Evolutionary conservation across 2,888 invertebrate genomes (phyloP), one percentile per base, ranked within the genome.

Genomic region (Erebia palarica): DNA sequence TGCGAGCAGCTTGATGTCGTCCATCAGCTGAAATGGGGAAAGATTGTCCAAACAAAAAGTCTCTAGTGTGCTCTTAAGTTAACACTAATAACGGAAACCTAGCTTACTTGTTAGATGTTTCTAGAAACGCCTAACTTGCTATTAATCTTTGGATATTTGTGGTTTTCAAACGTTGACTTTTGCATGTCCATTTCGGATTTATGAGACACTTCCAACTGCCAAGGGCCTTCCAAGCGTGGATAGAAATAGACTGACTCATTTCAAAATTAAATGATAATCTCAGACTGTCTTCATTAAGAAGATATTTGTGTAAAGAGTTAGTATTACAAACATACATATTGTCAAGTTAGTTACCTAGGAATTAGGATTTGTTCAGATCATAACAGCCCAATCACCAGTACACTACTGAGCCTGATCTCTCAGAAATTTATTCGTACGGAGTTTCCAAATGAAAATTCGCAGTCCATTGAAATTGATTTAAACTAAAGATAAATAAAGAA

Each of bases 71-170:
- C 1, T 7, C 21, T 3, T 81, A 83, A 13, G 4, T 42, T 14
- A 58, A 44, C 82, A 83, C 83, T 82, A 86, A 87, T 88, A 87
- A 75, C 71, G 74, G 74, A 70, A 27, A 67, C 55, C 42, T 53
- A 61, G 66, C 42, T 69, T 59, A 57, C 66, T 27, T 65, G 65
- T 42, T 53, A 53, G 36, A 69, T 64, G 65, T 74, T 72, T 74
- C 72, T 72, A 67, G 72, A 75, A 73, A 73, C 75, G 73, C 68
- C 73, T 70, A 58, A 68, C 61, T 67, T 36, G 58, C 71, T 70
- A 73, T 74, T 74, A 67, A 72, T 75, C 69, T 73, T 61, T 11
- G 21, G 21, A 53, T 36, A 67, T 73, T 71, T 71, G 60, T 42
- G 68, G 68, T 60, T 60, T 60, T 16, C 42, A 16, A 65, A 70